Evolutionary conservation across 2,113 vertebrate species (phyloP).

Genomic region (Lepidothrix coronata): DNA sequence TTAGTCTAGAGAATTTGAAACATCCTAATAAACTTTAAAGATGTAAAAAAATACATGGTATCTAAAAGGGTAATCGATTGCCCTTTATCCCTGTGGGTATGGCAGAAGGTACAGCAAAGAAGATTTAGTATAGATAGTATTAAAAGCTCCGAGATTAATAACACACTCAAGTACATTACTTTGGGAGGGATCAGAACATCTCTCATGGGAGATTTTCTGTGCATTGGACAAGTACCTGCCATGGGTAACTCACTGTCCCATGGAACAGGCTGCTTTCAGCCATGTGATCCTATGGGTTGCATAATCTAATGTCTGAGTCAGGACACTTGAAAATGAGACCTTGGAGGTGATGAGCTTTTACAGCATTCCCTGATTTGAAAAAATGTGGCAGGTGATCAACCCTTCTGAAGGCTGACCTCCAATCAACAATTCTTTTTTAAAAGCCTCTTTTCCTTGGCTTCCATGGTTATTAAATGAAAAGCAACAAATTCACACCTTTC

Average conservation of each 20-base stretch:
- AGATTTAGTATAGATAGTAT: not conserved
- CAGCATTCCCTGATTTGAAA: not conserved
- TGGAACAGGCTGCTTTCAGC: not conserved
- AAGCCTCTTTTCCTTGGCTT: not conserved
- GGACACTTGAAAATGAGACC: not conserved
- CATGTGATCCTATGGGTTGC: not conserved
- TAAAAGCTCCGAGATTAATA: not conserved
- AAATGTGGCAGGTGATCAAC: not conserved
- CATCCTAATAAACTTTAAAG: not conserved
- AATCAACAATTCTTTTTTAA: not conserved
- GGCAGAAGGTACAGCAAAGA: not conserved
- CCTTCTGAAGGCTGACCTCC: not conserved
- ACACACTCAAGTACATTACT: not conserved
- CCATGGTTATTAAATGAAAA: not conserved
- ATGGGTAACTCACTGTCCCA: not conserved
- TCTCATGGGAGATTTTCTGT: not conserved
- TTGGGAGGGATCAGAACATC: not conserved
- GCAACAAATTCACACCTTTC: not conserved
- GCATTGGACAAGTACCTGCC: not conserved
- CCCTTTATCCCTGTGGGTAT: not conserved
- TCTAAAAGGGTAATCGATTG: not conserved
- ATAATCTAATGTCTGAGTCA: not conserved
- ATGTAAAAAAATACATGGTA: not conserved
- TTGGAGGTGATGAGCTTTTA: not conserved
- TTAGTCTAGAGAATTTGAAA: constrained; percentile 51